Percentiles rank a stretch among this genome's conserved stretches.
phyloP scores from a whole-genome alignment of 1,140 invertebrate species.

The Subanguina moxae region DNA sequence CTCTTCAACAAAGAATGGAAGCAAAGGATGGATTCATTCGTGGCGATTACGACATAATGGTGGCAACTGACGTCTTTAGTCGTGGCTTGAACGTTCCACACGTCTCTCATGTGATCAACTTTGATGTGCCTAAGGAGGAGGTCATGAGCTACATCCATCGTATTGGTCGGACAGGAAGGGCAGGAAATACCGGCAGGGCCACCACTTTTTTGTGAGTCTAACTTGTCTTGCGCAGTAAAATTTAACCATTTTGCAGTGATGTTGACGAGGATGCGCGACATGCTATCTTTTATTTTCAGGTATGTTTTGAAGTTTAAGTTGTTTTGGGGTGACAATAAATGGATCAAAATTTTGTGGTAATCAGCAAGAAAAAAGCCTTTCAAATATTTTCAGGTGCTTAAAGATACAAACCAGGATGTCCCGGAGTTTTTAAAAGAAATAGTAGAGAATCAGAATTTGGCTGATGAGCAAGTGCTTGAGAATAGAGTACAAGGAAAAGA shows the following conservation, averaged over 20 bases:
- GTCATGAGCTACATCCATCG: conserved; percentile 79
- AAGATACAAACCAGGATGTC: conserved; percentile 14
- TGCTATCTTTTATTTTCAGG: conserved; percentile 12
- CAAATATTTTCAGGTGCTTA: conserved; percentile 8
- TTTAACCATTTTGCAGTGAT: not conserved
- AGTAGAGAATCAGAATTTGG: not conserved
- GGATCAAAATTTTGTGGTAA: no score
- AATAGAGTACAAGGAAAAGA: no score
- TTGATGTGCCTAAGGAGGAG: conserved; percentile 95
- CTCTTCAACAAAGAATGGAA: conserved; percentile 1
- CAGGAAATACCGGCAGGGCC: conserved; percentile 71
- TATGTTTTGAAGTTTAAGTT: not conserved
- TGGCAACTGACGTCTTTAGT: conserved; percentile 95
- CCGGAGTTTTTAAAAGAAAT: conserved; percentile 16
- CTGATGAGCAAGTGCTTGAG: not conserved
- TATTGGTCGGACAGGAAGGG: conserved; percentile 87
- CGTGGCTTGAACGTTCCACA: conserved; percentile 93
- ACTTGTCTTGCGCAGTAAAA: not conserved
- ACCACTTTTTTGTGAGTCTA: conserved; percentile 79
- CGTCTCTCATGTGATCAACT: conserved; percentile 98
- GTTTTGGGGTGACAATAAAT: no score
- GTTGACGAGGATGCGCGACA: not conserved
- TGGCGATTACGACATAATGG: conserved; percentile 65
- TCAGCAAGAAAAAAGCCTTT: no score
- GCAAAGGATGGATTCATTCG: not conserved